Conservation (phyloP, 2,888 invertebrate genomes). For the Leucozona laternaria region DNA sequence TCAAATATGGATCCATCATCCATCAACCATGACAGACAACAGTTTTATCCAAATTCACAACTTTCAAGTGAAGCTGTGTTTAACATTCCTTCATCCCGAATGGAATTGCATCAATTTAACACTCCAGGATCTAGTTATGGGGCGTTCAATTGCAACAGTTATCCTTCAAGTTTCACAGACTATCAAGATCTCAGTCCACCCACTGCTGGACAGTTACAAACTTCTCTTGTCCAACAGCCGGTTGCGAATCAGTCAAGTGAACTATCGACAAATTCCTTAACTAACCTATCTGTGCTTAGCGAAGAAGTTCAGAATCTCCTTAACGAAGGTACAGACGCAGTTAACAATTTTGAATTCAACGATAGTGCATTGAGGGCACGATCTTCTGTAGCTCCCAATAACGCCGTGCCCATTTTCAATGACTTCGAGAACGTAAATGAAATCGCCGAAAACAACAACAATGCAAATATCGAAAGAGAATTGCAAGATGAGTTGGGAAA, state of each 20-base stretch:
- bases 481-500: constrained; percentile 79
- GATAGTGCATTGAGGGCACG: constrained; percentile 40
- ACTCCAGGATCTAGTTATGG: constrained; percentile 7
- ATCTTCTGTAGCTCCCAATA: constrained; percentile 20
- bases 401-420: constrained; percentile 42
- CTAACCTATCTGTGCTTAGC: constrained; percentile 52
- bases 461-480: constrained; percentile 83
- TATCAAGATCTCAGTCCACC: constrained; percentile 35
- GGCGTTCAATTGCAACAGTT: constrained; percentile 23
- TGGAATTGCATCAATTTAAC: background rate
- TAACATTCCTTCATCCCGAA: constrained; percentile 21
- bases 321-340: constrained; percentile 78
- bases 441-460: constrained; percentile 83
- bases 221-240: constrained; percentile 18
- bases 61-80: background rate
- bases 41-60: background rate
- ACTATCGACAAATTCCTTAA: constrained; percentile 7
- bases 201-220: constrained; percentile 60
- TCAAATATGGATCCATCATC: background rate
- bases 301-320: constrained; percentile 82
- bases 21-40: constrained; percentile 11
- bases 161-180: constrained; percentile 11
- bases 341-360: constrained; percentile 56
- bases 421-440: constrained; percentile 81
- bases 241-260: background rate